phyloP scores from a whole-genome alignment of 53 echinoderm and acorn worm genomes.

The Echinometra lucunter region DNA sequence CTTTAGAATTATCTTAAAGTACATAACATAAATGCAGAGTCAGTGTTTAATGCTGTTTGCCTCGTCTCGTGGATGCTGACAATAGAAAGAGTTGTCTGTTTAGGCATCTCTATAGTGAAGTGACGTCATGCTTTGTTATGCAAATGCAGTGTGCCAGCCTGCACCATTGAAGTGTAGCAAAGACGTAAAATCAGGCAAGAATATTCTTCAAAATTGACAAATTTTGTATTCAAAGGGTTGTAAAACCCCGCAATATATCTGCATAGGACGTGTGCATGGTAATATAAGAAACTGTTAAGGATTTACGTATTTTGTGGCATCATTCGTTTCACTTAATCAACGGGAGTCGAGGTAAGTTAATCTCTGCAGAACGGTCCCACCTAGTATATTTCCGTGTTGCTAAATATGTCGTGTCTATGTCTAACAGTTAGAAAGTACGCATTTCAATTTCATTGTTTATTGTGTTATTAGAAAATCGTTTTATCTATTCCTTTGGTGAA shows the following conservation, averaged over 20 bases:
- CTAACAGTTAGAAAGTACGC: too few species aligned
- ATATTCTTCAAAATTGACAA: neutral
- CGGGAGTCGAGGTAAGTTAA: neutral
- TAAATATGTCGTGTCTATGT: neutral
- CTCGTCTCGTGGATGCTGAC: conserved; percentile 49
- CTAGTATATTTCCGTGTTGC: neutral
- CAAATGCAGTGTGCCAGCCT: conserved; percentile 60
- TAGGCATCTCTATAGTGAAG: conserved; percentile 82
- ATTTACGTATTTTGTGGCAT: neutral
- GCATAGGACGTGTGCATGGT: neutral
- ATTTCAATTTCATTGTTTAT: too few species aligned
- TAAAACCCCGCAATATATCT: neutral
- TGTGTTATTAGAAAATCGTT: too few species aligned
- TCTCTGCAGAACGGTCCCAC: neutral
- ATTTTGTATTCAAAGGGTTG: neutral
- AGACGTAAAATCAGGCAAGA: neutral
- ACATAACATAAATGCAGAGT: neutral
- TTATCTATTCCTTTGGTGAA: too few species aligned
- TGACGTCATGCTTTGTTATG: conserved; percentile 75
- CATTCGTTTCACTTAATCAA: neutral
- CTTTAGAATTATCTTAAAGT: neutral
- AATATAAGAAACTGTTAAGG: neutral
- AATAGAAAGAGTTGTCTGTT: conserved; percentile 70
- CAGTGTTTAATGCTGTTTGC: conserved; percentile 49
- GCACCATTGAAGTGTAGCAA: neutral